phyloP scores from a whole-genome alignment of 2,113 vertebrate species.

The Tonatia bakeri region DNA sequence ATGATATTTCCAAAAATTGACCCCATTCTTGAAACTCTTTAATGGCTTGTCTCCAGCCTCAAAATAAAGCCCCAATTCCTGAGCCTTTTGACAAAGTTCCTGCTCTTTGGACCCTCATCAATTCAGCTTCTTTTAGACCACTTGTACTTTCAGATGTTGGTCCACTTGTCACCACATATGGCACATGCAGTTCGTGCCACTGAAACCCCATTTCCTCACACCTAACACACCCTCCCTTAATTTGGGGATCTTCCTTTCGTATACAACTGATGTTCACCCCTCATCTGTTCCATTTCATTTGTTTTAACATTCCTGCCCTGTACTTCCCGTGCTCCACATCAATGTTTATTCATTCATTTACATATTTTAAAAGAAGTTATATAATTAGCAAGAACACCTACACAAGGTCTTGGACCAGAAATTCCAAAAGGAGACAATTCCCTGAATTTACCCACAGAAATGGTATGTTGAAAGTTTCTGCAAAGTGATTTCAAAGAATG shows the following conservation, averaged over 20 bases:
- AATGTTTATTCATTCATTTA: background rate
- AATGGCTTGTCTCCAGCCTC: background rate
- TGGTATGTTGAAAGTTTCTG: background rate
- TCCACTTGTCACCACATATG: background rate
- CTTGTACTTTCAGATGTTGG: background rate
- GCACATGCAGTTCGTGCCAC: background rate
- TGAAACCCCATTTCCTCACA: background rate
- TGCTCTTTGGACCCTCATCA: too few species aligned
- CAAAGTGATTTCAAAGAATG: background rate
- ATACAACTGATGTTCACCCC: accelerated
- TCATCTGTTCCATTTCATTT: background rate
- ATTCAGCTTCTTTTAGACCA: background rate
- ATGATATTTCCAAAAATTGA: background rate
- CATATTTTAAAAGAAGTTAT: background rate
- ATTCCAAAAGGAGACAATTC: background rate
- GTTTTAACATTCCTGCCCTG: background rate
- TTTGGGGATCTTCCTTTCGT: background rate
- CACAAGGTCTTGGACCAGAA: background rate
- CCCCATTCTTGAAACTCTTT: background rate
- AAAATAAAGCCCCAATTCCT: background rate
- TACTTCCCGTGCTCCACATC: background rate
- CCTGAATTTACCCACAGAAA: background rate
- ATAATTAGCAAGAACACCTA: background rate
- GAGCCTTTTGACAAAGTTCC: background rate
- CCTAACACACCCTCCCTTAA: background rate